phyloP scores from a whole-genome alignment of 2,113 vertebrate species.

The Laticauda colubrina region DNA sequence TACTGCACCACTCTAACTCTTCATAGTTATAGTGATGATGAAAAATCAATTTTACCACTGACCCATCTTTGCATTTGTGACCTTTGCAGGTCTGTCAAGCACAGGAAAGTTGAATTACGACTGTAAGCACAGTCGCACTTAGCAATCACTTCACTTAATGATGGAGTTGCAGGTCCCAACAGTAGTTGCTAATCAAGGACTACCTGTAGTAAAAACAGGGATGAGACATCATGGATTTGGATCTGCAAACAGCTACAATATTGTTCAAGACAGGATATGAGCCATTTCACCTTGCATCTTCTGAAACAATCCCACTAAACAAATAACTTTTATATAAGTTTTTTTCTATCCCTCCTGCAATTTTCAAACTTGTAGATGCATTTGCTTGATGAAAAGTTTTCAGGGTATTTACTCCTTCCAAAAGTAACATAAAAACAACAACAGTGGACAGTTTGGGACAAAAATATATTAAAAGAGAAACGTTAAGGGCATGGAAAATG shows the following conservation, averaged over 20 bases:
- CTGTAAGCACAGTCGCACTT: not conserved
- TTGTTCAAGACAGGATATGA: not conserved
- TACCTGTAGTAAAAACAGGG: not conserved
- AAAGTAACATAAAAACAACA: slow-evolving; percentile 2
- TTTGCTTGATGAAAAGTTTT: not conserved
- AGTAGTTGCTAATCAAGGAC: not conserved
- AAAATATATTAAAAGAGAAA: slow-evolving; percentile 37
- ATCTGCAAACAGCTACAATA: no score
- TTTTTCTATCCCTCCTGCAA: not conserved
- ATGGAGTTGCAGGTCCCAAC: not conserved
- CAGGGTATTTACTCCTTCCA: not conserved
- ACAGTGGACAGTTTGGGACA: slow-evolving; percentile 38
- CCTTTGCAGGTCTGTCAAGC: not conserved
- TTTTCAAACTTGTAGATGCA: not conserved
- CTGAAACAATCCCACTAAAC: not conserved
- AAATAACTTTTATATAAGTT: not conserved
- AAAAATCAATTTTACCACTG: not conserved
- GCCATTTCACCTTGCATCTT: not conserved
- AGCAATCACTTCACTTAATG: not conserved
- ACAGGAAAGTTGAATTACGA: not conserved
- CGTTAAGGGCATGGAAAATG: slow-evolving; percentile 38
- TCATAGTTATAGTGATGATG: not conserved
- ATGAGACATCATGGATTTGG: not conserved
- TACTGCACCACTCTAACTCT: no score
- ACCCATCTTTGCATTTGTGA: not conserved